Percentiles rank a stretch among this genome's conserved stretches.
phyloP scores from a whole-genome alignment of 92 coral and sea anemone genomes.

The Pocillopora grandis region DNA sequence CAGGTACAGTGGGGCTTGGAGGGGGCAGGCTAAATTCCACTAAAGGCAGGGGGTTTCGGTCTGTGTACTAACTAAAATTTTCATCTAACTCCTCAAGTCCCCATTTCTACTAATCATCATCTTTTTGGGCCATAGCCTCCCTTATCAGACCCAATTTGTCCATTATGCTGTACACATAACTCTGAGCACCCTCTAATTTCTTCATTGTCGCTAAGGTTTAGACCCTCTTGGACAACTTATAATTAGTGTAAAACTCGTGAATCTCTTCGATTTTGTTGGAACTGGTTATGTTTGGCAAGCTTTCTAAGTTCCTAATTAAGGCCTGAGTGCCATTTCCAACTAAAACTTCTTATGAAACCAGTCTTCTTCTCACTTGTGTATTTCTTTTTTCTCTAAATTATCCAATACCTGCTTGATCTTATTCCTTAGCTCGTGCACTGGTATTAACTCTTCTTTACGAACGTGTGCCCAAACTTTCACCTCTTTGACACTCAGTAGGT shows the following conservation, averaged over 20 bases:
- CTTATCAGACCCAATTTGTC: constrained; percentile 34
- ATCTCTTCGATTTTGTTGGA: too few species aligned
- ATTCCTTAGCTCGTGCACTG: constrained; percentile 29
- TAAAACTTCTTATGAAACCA: too few species aligned
- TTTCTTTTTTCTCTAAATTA: background rate
- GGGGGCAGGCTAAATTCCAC: background rate
- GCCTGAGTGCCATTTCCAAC: too few species aligned
- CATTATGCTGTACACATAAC: constrained; percentile 22
- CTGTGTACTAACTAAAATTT: constrained; percentile 43
- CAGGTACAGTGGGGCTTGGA: background rate
- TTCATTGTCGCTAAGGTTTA: too few species aligned
- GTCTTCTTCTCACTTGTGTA: too few species aligned
- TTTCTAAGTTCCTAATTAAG: too few species aligned
- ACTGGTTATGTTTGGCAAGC: too few species aligned
- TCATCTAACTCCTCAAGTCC: constrained; percentile 35
- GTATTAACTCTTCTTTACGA: constrained; percentile 23
- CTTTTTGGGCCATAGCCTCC: constrained; percentile 32
- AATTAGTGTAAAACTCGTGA: too few species aligned
- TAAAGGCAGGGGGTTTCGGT: constrained; percentile 31
- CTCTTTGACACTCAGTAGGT: constrained; percentile 25
- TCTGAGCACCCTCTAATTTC: too few species aligned
- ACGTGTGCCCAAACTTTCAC: constrained; percentile 24
- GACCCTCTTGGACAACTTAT: too few species aligned
- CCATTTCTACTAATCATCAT: constrained; percentile 61
- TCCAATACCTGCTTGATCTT: constrained; percentile 26